A percentile compares a stretch with the other conserved stretches of the same genome.
Evolutionary conservation across 1,140 invertebrate genomes (phyloP).

Genomic region (Lepidurus couesii): DNA sequence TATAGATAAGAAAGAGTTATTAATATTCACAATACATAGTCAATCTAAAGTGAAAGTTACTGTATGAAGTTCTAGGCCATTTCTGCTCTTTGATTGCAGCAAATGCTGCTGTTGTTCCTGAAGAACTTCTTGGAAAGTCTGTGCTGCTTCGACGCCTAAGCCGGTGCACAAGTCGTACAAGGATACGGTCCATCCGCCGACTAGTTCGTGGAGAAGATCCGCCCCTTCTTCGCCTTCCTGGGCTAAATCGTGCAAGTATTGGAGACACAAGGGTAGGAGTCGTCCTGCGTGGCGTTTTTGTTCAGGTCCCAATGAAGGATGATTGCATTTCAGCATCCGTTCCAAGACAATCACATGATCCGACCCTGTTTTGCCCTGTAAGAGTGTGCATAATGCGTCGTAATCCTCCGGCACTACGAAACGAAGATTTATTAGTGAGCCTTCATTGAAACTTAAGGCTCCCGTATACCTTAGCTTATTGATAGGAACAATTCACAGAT

Average conservation of each 20-base stretch:
- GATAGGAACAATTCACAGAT: no score
- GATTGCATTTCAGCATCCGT: slow-evolving; percentile 77
- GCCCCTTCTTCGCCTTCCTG: slow-evolving; percentile 39
- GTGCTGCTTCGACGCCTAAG: not conserved
- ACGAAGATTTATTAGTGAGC: not conserved
- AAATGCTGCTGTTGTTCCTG: not conserved
- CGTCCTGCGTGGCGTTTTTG: slow-evolving; percentile 70
- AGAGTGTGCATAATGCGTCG: slow-evolving; percentile 58
- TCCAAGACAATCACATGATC: slow-evolving; percentile 67
- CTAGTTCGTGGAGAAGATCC: not conserved
- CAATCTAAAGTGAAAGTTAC: not conserved
- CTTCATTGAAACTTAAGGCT: not conserved
- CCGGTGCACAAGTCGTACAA: not conserved
- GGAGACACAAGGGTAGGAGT: slow-evolving; percentile 65
- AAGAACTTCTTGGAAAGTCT: not conserved
- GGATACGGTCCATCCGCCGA: not conserved
- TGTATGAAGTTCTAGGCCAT: not conserved
- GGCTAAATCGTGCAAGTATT: slow-evolving; percentile 64
- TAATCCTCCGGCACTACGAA: slow-evolving; percentile 56
- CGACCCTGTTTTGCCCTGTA: slow-evolving; percentile 54
- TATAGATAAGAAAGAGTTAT: slow-evolving; percentile 44
- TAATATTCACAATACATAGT: not conserved
- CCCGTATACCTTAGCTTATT: no score
- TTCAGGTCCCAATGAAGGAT: slow-evolving; percentile 63
- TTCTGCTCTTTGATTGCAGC: not conserved